A percentile compares a stretch with the other conserved stretches of the same genome.
These are phyloP conservation scores for Caenorhabditis imperialis DNA, from an alignment of 2,888 invertebrate species.

Conservation along the genomic window DNA sequence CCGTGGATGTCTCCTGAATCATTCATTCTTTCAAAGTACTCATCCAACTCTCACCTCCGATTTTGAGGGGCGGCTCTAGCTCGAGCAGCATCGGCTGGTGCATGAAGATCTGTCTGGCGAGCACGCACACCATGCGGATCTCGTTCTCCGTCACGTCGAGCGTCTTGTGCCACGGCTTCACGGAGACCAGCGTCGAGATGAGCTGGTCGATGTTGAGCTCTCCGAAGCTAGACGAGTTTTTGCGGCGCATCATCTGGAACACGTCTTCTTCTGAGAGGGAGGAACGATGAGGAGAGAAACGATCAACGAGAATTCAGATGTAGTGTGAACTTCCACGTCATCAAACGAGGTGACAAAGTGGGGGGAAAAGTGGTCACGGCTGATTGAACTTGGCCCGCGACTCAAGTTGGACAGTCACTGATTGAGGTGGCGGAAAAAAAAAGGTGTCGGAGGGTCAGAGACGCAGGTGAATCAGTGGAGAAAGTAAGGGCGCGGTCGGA, in stretches of 20 bases:
- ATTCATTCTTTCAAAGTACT: neutral
- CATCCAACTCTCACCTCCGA: conserved; percentile 64
- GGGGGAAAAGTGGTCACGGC: conserved; percentile 29
- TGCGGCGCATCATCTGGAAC: conserved; percentile 69
- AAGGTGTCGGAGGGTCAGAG: no score
- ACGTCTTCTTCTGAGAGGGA: neutral
- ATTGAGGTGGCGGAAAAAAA: no score
- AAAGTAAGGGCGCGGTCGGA: conserved; percentile 34
- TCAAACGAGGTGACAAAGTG: neutral
- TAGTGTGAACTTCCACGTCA: conserved; percentile 1
- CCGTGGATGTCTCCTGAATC: conserved; percentile 77
- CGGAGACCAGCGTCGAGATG: conserved; percentile 70
- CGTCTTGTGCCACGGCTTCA: conserved; percentile 72
- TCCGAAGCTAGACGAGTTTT: conserved; percentile 67
- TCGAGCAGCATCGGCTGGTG: conserved; percentile 77
- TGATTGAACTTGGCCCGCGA: conserved; percentile 40
- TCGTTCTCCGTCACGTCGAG: conserved; percentile 76
- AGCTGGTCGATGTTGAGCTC: conserved; percentile 74
- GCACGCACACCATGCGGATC: conserved; percentile 73
- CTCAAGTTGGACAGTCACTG: conserved; percentile 28
- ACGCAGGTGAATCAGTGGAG: conserved; percentile 25
- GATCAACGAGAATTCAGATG: neutral
- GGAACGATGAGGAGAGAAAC: neutral
- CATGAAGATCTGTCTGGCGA: conserved; percentile 75
- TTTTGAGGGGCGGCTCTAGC: conserved; percentile 76